Conservation (phyloP, 2,888 invertebrate genomes). For the Cantharis rustica region DNA sequence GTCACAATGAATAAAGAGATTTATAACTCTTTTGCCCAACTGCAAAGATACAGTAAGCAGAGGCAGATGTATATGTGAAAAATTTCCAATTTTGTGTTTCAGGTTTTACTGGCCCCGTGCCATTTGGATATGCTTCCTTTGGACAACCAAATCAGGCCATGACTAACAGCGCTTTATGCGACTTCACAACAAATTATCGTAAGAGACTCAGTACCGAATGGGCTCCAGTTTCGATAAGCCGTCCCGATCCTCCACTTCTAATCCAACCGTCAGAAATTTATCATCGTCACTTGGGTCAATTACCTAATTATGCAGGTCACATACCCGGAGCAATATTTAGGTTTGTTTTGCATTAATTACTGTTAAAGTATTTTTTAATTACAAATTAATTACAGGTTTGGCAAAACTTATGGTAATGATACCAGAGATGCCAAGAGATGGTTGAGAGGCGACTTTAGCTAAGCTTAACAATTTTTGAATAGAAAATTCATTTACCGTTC, state of each 20-base stretch:
- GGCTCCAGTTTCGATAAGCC: constrained; percentile 68
- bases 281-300: constrained; percentile 72
- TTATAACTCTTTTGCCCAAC: constrained; percentile 50
- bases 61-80: not conserved
- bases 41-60: constrained; percentile 44
- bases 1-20: constrained; percentile 46
- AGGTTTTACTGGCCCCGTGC: constrained; percentile 72
- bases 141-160: constrained; percentile 68
- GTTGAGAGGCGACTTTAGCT: constrained; percentile 67
- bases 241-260: constrained; percentile 59
- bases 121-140: constrained; percentile 68
- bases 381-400: constrained; percentile 61
- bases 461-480: not conserved
- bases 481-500: not conserved
- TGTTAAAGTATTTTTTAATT: not conserved
- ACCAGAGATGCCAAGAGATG: constrained; percentile 75
- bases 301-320: constrained; percentile 79
- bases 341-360: constrained; percentile 47
- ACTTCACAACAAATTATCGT: constrained; percentile 76
- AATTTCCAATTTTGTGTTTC: constrained; percentile 11
- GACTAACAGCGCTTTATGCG: constrained; percentile 73
- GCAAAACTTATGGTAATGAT: constrained; percentile 76
- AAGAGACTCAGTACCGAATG: constrained; percentile 74
- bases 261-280: constrained; percentile 67
- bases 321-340: constrained; percentile 76